Evolutionary conservation across 2,888 invertebrate genomes (phyloP), one percentile per base, ranked within the genome.

Genomic region (Apamea crenata): DNA sequence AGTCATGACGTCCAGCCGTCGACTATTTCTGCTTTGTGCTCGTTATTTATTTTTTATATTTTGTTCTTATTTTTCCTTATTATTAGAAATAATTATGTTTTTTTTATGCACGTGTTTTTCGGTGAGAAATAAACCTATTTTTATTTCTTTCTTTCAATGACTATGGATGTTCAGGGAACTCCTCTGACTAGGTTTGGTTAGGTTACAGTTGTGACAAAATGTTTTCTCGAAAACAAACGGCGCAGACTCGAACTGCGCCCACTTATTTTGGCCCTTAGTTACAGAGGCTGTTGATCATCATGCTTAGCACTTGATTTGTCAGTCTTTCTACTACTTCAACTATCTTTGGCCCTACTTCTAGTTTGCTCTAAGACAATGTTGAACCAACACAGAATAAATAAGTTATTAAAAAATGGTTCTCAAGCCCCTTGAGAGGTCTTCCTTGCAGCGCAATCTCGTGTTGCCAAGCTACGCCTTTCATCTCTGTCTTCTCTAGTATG

Each of bases 401-500:
- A 70, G n/a, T 36, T 47, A 47, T 67, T 32, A 63, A 66, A 77
- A 79, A 44, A 40, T 61, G 0, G 25, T 44, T 78, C 47, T 18
- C 32, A 53, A 83, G 25, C 7, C 66, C 21, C 67, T 83, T 36
- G 50, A 44, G n/a, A 36, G 44, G 50, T 67, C 0, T 74, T 36
- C 5, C 67, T 82, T 61, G 18, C 25, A 1, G 12, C 40, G n/a
- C 29, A 69, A 66, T 70, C 40, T 59, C 50, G 12, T 2, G 59
- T 85, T 85, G 76, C 40, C 32, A 40, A n/a, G 59, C 8, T 29
- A 66, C 44, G 29, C 32, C 36, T 44, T 80, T 65, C 21, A 50
- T 69, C 59, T 69, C 25, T 36, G 44, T 50, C 40, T 61, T 47
- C 16, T 47, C 50, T 44, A 53, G n/a, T 18, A 53, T 16, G 29